Percentiles rank a stretch among this genome's conserved stretches.
These are phyloP conservation scores for Pycnomerus fuliginosus DNA, from an alignment of 2,888 invertebrate genomes.

Conservation along the genomic window DNA sequence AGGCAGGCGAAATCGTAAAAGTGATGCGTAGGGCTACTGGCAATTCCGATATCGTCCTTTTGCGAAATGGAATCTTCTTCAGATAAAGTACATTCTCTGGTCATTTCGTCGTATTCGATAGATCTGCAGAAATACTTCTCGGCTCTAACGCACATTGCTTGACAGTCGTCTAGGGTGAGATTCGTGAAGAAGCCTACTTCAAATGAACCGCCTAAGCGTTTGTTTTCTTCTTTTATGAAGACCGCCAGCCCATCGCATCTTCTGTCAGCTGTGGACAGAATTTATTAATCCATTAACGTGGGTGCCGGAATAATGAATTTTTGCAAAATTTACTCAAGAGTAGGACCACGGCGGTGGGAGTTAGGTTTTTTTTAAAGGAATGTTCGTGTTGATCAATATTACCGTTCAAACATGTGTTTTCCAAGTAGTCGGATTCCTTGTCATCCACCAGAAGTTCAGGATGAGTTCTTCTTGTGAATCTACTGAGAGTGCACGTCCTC, in stretches of 20 bases:
- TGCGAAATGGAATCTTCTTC: conserved; percentile 90
- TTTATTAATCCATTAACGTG: too few relatives aligned
- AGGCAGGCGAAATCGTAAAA: conserved; percentile 87
- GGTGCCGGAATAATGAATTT: too few relatives aligned
- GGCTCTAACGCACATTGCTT: conserved; percentile 81
- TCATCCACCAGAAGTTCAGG: conserved; percentile 83
- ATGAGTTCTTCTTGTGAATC: conserved; percentile 82
- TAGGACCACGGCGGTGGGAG: too few relatives aligned
- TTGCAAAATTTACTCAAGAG: too few relatives aligned
- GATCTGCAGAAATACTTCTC: conserved; percentile 90
- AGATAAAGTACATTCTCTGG: conserved; percentile 82
- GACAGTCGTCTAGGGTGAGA: conserved; percentile 84
- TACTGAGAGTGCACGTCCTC: conserved; percentile 76
- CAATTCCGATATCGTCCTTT: conserved; percentile 82
- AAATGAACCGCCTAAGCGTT: conserved; percentile 82
- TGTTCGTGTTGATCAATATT: conserved; percentile 32
- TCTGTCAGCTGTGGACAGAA: conserved; percentile 67
- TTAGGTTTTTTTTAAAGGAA: conserved; percentile 3
- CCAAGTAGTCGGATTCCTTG: conserved; percentile 84
- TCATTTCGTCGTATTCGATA: conserved; percentile 85
- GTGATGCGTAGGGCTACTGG: conserved; percentile 81
- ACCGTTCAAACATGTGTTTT: conserved; percentile 89
- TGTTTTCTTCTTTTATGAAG: conserved; percentile 88
- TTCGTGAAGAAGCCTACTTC: conserved; percentile 86
- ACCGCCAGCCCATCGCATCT: conserved; percentile 85